Evolutionary conservation across 2,888 invertebrate species (phyloP).

Genomic region (Tortrix viridana): DNA sequence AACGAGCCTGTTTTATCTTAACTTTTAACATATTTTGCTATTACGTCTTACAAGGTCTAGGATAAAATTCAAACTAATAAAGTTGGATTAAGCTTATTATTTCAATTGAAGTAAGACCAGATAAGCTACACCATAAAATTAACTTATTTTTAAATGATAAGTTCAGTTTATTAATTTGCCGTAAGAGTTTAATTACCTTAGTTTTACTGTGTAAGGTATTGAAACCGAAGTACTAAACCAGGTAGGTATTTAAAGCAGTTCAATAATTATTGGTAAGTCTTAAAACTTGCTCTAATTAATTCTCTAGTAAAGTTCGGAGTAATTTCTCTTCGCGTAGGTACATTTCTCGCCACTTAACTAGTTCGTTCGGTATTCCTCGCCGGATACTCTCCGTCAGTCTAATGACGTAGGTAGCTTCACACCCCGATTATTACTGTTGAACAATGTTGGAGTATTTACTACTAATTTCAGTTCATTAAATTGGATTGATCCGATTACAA

Average conservation of each 20-base stretch:
- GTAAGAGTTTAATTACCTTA: no score
- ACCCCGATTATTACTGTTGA: slow-evolving; percentile 1
- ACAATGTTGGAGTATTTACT: slow-evolving; percentile 4
- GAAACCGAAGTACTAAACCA: no score
- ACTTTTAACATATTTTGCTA: not conserved
- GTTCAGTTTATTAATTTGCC: no score
- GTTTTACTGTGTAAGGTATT: no score
- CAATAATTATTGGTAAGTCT: not conserved
- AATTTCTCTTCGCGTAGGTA: not conserved
- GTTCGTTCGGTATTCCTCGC: slow-evolving; percentile 14
- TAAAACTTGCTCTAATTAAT: not conserved
- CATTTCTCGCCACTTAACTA: slow-evolving; percentile 16
- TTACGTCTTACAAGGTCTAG: no score
- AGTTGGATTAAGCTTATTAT: no score
- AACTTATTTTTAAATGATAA: no score
- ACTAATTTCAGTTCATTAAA: slow-evolving; percentile 1
- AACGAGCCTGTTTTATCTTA: not conserved
- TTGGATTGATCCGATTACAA: no score
- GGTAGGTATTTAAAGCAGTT: no score
- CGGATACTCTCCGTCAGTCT: slow-evolving; percentile 4
- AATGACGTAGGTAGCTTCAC: slow-evolving; percentile 17
- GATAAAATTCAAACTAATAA: no score
- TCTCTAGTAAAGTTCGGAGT: not conserved
- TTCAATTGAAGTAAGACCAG: no score
- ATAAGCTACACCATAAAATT: no score